phyloP scores from a whole-genome alignment of 2,797 vertebrate species.

The Sebastolobus altivelis region DNA sequence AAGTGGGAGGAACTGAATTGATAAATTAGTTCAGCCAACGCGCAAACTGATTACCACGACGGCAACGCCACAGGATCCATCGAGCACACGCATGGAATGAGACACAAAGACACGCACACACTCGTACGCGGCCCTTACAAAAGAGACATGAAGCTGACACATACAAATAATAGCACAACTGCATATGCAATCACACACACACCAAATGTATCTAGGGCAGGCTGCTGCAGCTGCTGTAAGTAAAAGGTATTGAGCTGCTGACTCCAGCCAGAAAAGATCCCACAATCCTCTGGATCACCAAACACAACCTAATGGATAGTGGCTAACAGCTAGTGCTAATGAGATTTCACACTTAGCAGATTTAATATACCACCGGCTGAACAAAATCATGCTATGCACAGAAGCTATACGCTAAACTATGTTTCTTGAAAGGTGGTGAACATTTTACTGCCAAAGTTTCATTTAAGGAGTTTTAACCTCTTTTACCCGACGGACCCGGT shows the following conservation, averaged over 20 bases:
- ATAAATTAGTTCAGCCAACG: conserved; percentile 86
- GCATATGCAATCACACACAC: conserved; percentile 56
- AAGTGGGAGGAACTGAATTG: conserved; percentile 85
- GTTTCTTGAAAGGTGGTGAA: conserved; percentile 29
- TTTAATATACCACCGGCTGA: conserved; percentile 74
- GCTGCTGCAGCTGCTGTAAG: conserved; percentile 81
- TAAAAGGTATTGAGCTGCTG: conserved; percentile 86
- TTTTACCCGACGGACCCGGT: fast-evolving
- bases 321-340: conserved; percentile 80
- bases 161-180: conserved; percentile 64
- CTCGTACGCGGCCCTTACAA: conserved; percentile 48
- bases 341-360: conserved; percentile 79
- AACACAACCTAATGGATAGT: conserved; percentile 76
- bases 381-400: conserved; percentile 60
- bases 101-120: conserved; percentile 61
- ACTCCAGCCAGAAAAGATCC: conserved; percentile 83
- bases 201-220: conserved; percentile 80
- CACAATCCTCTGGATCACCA: conserved; percentile 79
- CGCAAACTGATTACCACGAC: conserved; percentile 84
- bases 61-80: conserved; percentile 76
- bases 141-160: conserved; percentile 66
- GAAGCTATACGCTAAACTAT: conserved; percentile 45
- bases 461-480: conserved; percentile 28
- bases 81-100: conserved; percentile 56
- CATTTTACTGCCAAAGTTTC: conserved; percentile 2